Conservation (phyloP, 2,113 vertebrate species). For the Xenopus laevis region DNA sequence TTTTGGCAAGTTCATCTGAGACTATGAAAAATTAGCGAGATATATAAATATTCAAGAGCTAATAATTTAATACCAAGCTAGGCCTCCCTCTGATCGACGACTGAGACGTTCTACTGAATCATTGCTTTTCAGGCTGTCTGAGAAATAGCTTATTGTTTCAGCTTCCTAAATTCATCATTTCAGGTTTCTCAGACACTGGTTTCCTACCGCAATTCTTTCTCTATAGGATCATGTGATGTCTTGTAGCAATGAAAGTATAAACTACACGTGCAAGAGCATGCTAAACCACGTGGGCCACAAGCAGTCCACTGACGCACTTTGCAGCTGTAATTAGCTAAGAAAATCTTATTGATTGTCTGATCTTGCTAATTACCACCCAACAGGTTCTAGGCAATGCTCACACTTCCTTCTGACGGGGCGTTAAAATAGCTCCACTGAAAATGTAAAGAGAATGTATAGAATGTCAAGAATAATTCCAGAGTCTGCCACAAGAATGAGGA, state of each 20-base stretch:
- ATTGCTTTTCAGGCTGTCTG: not conserved
- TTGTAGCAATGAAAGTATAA: not conserved
- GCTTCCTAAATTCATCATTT: not conserved
- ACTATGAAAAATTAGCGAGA: not conserved
- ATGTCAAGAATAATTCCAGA: not conserved
- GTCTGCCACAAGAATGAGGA: not conserved
- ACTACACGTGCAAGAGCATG: not conserved
- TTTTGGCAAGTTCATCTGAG: not conserved
- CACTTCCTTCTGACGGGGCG: slow-evolving; percentile 13
- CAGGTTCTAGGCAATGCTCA: slow-evolving; percentile 32
- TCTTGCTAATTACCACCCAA: slow-evolving; percentile 30
- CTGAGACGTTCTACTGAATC: too few species aligned
- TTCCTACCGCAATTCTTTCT: not conserved
- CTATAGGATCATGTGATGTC: not conserved
- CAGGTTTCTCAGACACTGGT: not conserved
- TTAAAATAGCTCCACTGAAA: slow-evolving; percentile 28
- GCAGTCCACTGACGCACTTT: slow-evolving; percentile 32
- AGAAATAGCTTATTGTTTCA: not conserved
- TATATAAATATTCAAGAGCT: not conserved
- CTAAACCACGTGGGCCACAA: slow-evolving; percentile 4
- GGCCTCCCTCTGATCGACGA: not conserved
- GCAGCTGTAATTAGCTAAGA: slow-evolving; percentile 39
- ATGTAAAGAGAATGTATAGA: slow-evolving; percentile 13
- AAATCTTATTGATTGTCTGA: slow-evolving; percentile 37
- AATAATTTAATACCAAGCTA: not conserved